Evolutionary conservation across 2,113 vertebrate species (phyloP).

Genomic region (Toxostoma redivivum): DNA sequence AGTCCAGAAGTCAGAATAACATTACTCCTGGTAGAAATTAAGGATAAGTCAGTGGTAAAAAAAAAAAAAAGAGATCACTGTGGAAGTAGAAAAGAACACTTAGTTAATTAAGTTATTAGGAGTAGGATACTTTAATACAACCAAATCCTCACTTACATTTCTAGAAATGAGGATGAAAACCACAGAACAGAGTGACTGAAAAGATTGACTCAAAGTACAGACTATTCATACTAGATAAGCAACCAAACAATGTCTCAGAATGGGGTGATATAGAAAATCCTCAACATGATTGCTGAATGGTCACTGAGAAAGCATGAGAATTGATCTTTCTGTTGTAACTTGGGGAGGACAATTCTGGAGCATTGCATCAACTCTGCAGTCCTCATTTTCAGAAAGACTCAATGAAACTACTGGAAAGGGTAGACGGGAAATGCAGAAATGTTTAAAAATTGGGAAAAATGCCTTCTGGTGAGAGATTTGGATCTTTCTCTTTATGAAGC

Average conservation of each 20-base stretch:
- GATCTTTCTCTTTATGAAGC: slow-evolving; percentile 38
- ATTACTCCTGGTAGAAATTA: neutral
- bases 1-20: neutral
- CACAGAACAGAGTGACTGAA: neutral
- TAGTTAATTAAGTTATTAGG: neutral
- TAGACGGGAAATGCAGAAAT: neutral
- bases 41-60: neutral
- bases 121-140: neutral
- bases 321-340: neutral
- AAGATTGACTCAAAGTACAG: neutral
- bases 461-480: slow-evolving; percentile 28
- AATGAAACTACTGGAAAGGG: neutral
- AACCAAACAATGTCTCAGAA: neutral
- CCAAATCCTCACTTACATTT: neutral
- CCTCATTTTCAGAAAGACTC: neutral
- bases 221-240: neutral
- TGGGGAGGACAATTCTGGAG: neutral
- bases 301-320: neutral
- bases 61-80: neutral
- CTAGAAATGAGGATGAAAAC: neutral
- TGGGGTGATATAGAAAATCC: neutral
- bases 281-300: neutral
- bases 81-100: neutral
- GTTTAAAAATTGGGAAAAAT: neutral
- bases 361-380: neutral